phyloP scores from a whole-genome alignment of 2,113 vertebrate species.

The Callipepla squamata region DNA sequence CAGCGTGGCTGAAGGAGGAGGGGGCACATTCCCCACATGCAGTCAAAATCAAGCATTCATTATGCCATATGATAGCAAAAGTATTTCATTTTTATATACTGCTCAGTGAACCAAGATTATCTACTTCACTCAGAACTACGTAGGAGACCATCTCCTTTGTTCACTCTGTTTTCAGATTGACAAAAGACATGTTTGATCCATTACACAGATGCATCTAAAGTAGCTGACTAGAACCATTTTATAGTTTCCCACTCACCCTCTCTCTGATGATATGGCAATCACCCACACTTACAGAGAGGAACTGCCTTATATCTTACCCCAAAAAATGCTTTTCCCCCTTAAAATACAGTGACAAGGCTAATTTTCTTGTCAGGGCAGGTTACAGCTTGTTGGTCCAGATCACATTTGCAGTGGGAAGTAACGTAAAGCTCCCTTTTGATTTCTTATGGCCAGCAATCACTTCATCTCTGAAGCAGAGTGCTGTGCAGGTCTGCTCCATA shows the following conservation, averaged over 20 bases:
- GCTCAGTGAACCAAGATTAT: conserved; percentile 46
- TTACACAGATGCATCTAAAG: conserved; percentile 15
- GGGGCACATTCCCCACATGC: background rate
- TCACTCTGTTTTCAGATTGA: conserved; percentile 45
- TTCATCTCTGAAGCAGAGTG: conserved; percentile 41
- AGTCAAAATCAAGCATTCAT: conserved; percentile 11
- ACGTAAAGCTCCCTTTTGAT: conserved; percentile 52
- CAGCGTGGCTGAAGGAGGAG: background rate
- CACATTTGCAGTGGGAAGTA: conserved; percentile 40
- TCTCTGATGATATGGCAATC: background rate
- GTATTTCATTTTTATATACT: conserved; percentile 36
- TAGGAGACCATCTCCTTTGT: conserved; percentile 46
- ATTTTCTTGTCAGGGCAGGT: conserved; percentile 40
- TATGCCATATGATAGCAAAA: background rate
- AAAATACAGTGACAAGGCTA: background rate
- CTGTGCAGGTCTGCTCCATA: conserved; percentile 43
- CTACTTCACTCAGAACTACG: conserved; percentile 26
- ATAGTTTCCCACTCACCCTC: background rate
- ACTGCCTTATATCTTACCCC: background rate
- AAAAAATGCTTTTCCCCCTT: background rate
- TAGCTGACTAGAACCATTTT: conserved; percentile 23
- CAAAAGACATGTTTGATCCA: conserved; percentile 37
- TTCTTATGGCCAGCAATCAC: conserved; percentile 42
- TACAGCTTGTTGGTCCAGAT: conserved; percentile 45
- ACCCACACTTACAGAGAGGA: background rate